Conservation (phyloP, 2,888 invertebrate genomes). For the Xestia sexstrigata region DNA sequence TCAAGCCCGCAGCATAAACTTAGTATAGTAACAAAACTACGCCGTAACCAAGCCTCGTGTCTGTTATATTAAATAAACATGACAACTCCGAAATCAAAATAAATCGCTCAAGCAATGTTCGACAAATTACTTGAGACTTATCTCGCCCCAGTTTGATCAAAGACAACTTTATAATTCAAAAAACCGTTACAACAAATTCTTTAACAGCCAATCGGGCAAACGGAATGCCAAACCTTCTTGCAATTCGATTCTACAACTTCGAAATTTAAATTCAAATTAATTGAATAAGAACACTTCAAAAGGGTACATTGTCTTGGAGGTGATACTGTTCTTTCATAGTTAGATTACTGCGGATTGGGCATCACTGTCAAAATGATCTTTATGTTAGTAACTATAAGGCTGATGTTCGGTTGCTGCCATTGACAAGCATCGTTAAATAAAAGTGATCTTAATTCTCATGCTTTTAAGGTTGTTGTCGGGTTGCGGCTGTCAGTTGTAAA, state of each 20-base stretch:
- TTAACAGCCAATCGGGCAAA: constrained; percentile 52
- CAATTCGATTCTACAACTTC: constrained; percentile 61
- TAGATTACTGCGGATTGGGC: neutral
- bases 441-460: neutral
- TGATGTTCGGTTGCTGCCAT: neutral
- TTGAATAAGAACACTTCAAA: constrained; percentile 64
- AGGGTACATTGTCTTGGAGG: constrained; percentile 47
- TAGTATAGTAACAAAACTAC: neutral
- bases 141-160: constrained; percentile 13
- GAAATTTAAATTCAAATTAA: constrained; percentile 65
- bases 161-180: constrained; percentile 52
- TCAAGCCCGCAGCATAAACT: neutral
- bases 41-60: neutral
- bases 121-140: constrained; percentile 41
- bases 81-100: constrained; percentile 4
- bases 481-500: neutral
- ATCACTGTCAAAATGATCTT: neutral
- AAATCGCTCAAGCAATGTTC: neutral
- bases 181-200: constrained; percentile 49
- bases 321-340: constrained; percentile 6
- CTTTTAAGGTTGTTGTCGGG: neutral
- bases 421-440: neutral
- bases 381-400: neutral
- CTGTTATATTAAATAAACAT: neutral
- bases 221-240: constrained; percentile 49